phyloP scores from a whole-genome alignment of 2,113 vertebrate genomes.

The Archilochus colubris region DNA sequence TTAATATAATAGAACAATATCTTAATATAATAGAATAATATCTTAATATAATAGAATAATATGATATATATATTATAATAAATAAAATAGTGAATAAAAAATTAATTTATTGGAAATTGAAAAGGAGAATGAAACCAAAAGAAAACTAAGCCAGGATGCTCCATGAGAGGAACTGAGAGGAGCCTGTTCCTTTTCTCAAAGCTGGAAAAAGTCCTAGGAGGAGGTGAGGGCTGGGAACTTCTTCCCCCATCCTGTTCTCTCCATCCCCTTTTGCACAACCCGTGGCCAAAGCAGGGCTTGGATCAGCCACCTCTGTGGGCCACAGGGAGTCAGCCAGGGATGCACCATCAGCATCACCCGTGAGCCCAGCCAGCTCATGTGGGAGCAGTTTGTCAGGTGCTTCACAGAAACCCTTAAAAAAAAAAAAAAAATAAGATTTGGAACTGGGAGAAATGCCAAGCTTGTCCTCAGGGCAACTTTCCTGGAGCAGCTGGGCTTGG shows the following conservation, averaged over 20 bases:
- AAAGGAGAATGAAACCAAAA: background rate
- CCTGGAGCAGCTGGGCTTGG: background rate
- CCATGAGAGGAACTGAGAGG: background rate
- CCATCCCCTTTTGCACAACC: background rate
- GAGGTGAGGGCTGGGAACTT: background rate
- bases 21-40: no score
- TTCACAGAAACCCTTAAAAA: background rate
- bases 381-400: background rate
- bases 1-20: no score
- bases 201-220: background rate
- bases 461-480: background rate
- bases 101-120: background rate
- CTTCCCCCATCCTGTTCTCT: background rate
- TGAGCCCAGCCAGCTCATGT: background rate
- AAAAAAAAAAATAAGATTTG: background rate
- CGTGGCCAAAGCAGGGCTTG: background rate
- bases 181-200: background rate
- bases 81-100: background rate
- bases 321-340: accelerated
- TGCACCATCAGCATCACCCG: background rate
- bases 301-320: background rate
- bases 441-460: background rate
- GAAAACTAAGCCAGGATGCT: background rate
- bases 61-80: no score
- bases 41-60: no score